Evolutionary conservation across 2,797 vertebrate species (phyloP).

Genomic region (Sebastes hopkinsi): DNA sequence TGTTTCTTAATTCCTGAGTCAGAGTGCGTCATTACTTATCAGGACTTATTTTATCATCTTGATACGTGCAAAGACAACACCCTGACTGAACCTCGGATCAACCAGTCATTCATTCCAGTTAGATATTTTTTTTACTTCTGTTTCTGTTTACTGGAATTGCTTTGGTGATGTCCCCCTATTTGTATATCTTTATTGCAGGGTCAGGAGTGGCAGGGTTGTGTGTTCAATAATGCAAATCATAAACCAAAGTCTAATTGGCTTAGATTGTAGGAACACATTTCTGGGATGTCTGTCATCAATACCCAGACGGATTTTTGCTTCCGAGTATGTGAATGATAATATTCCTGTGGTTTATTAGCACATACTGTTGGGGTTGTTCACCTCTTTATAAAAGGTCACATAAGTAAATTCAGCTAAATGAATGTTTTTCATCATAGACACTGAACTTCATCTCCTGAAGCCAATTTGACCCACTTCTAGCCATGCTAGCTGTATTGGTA

Average conservation of each 20-base stretch:
- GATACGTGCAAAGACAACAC: neutral
- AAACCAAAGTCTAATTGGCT: constrained; percentile 72
- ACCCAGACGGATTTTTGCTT: neutral
- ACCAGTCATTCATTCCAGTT: neutral
- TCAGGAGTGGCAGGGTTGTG: neutral
- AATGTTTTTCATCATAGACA: neutral
- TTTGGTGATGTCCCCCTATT: constrained; percentile 1
- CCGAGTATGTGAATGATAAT: neutral
- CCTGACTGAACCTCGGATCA: neutral
- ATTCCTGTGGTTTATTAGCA: neutral
- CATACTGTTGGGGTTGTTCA: neutral
- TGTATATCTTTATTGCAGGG: constrained; percentile 6
- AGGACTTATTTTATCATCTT: neutral
- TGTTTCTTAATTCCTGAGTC: neutral
- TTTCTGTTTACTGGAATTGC: constrained; percentile 47
- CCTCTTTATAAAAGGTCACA: neutral
- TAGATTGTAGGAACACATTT: neutral
- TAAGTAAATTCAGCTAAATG: neutral
- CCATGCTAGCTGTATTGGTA: neutral
- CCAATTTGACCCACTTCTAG: neutral
- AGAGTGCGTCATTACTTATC: neutral
- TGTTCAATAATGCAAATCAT: constrained; percentile 13
- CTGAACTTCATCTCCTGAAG: neutral
- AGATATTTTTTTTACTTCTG: neutral
- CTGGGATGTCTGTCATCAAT: neutral